Conservation (phyloP, 2,888 invertebrate genomes). For the Zele albiditarsus region DNA sequence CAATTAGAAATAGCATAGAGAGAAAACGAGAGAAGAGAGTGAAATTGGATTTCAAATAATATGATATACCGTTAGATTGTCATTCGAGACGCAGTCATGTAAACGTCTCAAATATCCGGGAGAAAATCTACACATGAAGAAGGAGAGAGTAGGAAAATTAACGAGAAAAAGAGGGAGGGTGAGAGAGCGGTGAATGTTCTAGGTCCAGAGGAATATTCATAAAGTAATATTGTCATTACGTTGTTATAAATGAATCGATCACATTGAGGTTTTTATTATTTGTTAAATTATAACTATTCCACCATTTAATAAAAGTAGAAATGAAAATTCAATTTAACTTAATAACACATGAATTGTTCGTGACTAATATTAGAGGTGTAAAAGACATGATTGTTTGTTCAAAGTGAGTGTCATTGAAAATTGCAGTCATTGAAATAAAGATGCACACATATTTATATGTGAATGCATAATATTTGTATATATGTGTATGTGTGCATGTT, state of each 20-base stretch:
- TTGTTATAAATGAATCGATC: not conserved
- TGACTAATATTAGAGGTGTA: not conserved
- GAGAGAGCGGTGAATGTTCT: not conserved
- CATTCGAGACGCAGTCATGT: not conserved
- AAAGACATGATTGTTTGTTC: not conserved
- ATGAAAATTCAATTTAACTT: not conserved
- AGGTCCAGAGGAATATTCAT: not conserved
- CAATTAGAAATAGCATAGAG: not conserved
- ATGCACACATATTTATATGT: not conserved
- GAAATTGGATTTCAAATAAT: not conserved
- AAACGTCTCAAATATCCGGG: not conserved
- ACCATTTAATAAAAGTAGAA: not conserved
- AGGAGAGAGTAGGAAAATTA: not conserved
- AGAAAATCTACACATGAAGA: not conserved
- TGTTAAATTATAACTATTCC: not conserved
- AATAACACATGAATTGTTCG: not conserved
- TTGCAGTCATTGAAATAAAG: not conserved
- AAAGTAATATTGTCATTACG: not conserved
- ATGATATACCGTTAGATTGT: not conserved
- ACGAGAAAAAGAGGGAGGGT: not conserved
- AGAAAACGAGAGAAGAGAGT: not conserved
- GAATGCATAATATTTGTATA: not conserved
- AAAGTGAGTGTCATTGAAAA: not conserved
- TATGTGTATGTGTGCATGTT: not conserved
- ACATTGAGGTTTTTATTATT: not conserved